These are phyloP conservation scores for Aptenodytes forsteri DNA, from an alignment of 2,113 vertebrate genomes.

Conservation along the genomic window DNA sequence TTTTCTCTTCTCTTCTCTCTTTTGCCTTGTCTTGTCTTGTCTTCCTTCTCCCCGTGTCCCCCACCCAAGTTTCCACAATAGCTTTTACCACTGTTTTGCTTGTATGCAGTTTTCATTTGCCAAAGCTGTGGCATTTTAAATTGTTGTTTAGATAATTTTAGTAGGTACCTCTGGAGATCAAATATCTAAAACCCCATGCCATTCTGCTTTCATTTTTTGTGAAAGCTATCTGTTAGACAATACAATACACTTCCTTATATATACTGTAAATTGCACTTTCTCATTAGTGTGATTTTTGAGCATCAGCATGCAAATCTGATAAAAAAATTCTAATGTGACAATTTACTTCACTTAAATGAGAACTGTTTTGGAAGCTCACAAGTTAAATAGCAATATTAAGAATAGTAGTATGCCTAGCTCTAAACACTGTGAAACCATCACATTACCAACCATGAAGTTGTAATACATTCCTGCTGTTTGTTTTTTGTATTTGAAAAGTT, in stretches of 20 bases:
- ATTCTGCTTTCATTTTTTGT: neutral
- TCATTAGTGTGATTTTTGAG: neutral
- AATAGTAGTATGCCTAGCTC: neutral
- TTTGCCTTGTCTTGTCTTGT: no score
- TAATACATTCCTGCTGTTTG: neutral
- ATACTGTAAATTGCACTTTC: neutral
- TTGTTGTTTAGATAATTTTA: neutral
- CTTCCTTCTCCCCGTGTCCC: rapidly evolving
- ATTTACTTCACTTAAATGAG: neutral
- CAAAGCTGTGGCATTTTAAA: neutral
- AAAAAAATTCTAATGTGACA: neutral
- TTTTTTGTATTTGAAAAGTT: neutral
- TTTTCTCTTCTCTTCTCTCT: rapidly evolving
- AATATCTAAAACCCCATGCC: neutral
- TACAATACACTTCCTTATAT: neutral
- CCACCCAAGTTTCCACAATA: neutral
- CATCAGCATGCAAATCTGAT: neutral
- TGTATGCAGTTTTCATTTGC: neutral
- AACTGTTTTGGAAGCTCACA: neutral
- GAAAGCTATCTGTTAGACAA: neutral
- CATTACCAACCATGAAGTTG: neutral
- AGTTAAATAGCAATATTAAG: neutral
- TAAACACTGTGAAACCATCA: neutral
- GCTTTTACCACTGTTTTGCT: neutral
- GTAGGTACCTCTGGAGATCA: neutral